A percentile compares a stretch with the other conserved stretches of the same genome.
phyloP scores from a whole-genome alignment of 2,888 invertebrate species.

The Melinaea menophilus region DNA sequence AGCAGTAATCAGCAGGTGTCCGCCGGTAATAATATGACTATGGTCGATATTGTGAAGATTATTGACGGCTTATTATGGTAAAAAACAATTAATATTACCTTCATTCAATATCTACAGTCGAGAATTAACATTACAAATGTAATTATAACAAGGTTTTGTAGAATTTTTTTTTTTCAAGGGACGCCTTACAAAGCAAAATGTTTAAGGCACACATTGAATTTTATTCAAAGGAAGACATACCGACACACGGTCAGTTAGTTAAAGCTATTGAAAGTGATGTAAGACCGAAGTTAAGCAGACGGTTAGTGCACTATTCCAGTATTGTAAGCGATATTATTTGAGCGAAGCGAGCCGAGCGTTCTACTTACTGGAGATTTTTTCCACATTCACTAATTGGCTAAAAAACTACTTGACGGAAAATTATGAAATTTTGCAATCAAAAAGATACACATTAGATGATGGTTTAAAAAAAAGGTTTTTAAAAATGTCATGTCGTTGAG shows the following conservation, averaged over 20 bases:
- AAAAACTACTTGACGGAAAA: too few relatives aligned
- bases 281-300: slow-evolving; percentile 52
- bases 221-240: slow-evolving; percentile 63
- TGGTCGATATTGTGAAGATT: slow-evolving; percentile 55
- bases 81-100: slow-evolving; percentile 10
- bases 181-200: slow-evolving; percentile 68
- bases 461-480: too few relatives aligned
- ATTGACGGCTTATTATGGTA: slow-evolving; percentile 69
- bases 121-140: not conserved
- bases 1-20: slow-evolving; percentile 33
- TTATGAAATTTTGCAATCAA: too few relatives aligned
- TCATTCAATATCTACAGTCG: too few relatives aligned
- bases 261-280: slow-evolving; percentile 45
- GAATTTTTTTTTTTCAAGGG: slow-evolving; percentile 45
- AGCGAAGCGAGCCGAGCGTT: too few relatives aligned
- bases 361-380: too few relatives aligned
- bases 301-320: slow-evolving; percentile 40
- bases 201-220: slow-evolving; percentile 59
- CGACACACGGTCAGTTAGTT: slow-evolving; percentile 54
- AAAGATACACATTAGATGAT: too few relatives aligned
- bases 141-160: not conserved
- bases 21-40: slow-evolving; percentile 55
- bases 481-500: too few relatives aligned
- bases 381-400: too few relatives aligned
- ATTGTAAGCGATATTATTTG: too few relatives aligned